Base-by-base conservation (phyloP, 2,113 vertebrate species). In the Odocoileus hemionus region DNA sequence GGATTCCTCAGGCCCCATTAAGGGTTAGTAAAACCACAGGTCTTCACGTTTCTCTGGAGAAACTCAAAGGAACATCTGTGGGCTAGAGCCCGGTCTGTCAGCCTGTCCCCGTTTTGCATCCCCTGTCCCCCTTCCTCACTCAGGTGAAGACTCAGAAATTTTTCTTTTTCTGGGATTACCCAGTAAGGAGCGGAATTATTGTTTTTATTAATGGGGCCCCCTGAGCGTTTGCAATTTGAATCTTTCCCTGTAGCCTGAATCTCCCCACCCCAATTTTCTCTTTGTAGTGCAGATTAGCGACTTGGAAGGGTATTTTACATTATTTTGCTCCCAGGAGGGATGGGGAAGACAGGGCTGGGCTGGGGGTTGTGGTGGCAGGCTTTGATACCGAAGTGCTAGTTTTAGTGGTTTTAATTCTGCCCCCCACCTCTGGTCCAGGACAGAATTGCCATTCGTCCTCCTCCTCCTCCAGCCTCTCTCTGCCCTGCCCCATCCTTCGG, bases 281-380 rank as follows among this genome's bases (percentile, higher is more conserved):
- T 98, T 97, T 98, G 97, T 96, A 97, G 94, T 97, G 96, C 96
- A 96, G 95, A 97, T 97, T 82, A 98, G 90, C 54, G 67, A 39
- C 87, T 89, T 92, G 54, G n/a, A 94, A 97, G 90, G 64, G 39
- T 95, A 83, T 93, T 96, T 96, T 88, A 78, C 87, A 94, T 95
- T 95, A 97, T 86, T 97, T 97, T 95, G 47, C 88, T 96, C 92
- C 84, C 64, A 33, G 96, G 94, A 97, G 84, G 91, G 61, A 36
- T 50, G 14, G 50, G 61, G 64, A 91, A 95, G 79, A 60, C 13
- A 6, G 83, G 25, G 54, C 85, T 95, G 57, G 91, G 61, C 23
- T 93, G 52, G 64, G 52, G 79, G 14, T 91, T 79, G 76, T 70
- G 82, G 67, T 28, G 52, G 86, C 55, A 92, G n/a, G 50, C 67